These are phyloP conservation scores for Erpobdella octoculata DNA, from an alignment of 2,888 invertebrate species.

Conservation along the genomic window DNA sequence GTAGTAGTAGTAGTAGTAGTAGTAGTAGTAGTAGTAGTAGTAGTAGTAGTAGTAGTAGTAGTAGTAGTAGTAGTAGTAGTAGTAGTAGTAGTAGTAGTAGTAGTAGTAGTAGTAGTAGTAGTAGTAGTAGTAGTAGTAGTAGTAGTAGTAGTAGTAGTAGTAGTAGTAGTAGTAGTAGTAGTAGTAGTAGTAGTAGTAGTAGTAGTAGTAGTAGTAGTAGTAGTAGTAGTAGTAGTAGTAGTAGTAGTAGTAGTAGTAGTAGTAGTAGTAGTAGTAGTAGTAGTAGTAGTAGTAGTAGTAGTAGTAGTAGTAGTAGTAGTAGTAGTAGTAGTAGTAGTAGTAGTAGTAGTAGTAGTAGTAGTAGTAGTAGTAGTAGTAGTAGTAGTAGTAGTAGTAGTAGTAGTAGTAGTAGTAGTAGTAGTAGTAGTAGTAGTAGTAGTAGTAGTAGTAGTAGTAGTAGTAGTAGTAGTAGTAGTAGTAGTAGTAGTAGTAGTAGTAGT, in stretches of 20 bases:
- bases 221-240: conserved; percentile 1
- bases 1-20: conserved; percentile 1
- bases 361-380: conserved; percentile 1
- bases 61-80: conserved; percentile 1
- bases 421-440: conserved; percentile 1
- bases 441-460: conserved; percentile 1
- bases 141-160: conserved; percentile 1
- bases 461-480: conserved; percentile 1
- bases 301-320: conserved; percentile 1
- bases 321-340: conserved; percentile 1
- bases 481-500: conserved; percentile 1
- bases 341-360: conserved; percentile 1
- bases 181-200: conserved; percentile 1
- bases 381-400: conserved; percentile 1
- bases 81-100: conserved; percentile 1
- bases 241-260: conserved; percentile 1
- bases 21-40: conserved; percentile 1
- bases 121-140: conserved; percentile 1
- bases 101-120: conserved; percentile 1
- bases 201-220: conserved; percentile 1
- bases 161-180: conserved; percentile 1
- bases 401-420: conserved; percentile 1
- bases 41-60: conserved; percentile 1
- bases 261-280: conserved; percentile 1
- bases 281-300: conserved; percentile 1